These are phyloP conservation scores for Heterodera carotae DNA, from an alignment of 1,140 invertebrate species.

Conservation along the genomic window DNA sequence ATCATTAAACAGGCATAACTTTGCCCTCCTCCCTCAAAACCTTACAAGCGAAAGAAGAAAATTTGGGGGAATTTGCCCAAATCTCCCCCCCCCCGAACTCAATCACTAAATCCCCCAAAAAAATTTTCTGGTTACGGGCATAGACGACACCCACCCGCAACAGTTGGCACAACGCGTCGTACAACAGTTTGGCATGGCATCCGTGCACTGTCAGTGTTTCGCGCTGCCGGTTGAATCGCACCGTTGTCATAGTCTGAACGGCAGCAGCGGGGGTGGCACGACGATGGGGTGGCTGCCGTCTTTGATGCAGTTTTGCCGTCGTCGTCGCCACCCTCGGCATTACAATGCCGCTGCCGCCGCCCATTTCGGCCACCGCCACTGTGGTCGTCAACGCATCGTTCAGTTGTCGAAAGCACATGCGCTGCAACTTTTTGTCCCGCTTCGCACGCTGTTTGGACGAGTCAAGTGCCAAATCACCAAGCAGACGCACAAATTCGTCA, in stretches of 20 bases:
- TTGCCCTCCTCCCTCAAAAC: too few relatives aligned
- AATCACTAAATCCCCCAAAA: too few relatives aligned
- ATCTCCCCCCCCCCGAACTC: too few relatives aligned
- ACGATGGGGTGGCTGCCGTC: not conserved
- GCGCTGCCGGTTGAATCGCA: slow-evolving; percentile 45
- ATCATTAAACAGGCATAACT: too few relatives aligned
- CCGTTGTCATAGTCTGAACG: slow-evolving; percentile 39
- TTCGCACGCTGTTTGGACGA: slow-evolving; percentile 51
- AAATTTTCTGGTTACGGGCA: too few relatives aligned
- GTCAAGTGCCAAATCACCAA: slow-evolving; percentile 46
- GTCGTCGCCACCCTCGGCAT: too few relatives aligned
- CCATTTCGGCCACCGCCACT: too few relatives aligned
- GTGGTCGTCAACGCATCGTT: slow-evolving; percentile 42
- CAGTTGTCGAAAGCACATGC: slow-evolving; percentile 49
- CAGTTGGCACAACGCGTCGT: slow-evolving; percentile 48
- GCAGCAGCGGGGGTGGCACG: slow-evolving; percentile 13
- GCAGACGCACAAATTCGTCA: slow-evolving; percentile 15
- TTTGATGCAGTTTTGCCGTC: too few relatives aligned
- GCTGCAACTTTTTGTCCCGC: slow-evolving; percentile 53
- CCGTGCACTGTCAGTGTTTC: slow-evolving; percentile 41
- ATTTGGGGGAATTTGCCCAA: too few relatives aligned
- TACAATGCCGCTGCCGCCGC: too few relatives aligned
- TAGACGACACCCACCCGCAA: slow-evolving; percentile 32
- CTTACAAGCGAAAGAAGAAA: slow-evolving; percentile 9
- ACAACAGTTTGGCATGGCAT: slow-evolving; percentile 49